Base-by-base conservation (phyloP, 2,888 invertebrate species). In the Cantharis flavilabris region DNA sequence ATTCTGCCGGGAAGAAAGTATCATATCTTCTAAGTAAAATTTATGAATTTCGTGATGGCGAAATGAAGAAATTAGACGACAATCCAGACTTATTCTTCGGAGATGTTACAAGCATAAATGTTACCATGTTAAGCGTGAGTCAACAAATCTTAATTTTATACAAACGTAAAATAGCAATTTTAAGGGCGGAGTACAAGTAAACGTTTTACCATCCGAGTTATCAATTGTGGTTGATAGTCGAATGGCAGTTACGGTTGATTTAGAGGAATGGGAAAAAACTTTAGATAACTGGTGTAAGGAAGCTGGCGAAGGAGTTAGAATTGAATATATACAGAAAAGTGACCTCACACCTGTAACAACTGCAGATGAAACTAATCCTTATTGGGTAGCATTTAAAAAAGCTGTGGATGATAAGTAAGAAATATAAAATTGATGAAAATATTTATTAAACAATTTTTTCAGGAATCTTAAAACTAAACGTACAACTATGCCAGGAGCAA, bases 191-290 rank as follows among this genome's bases (percentile, higher is more conserved):
- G 93, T 97, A 0, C 98, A 98, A 89, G 91, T 93, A 1, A 98
- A 98, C 88, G 97, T 98, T 0, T 92, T 98, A 23, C 98, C 98
- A 1, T 93, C 95, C 67, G 93, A 94, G 84, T 88, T 98, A 79
- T 91, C 91, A 0, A 94, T 92, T 0, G 92, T 93, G 79, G 94
- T 96, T 86, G 96, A 95, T 86, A 89, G 94, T 72, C 92, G 97
- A 70, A 87, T 96, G 26, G 92, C 93, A 0, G 91, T 93, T 1
- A 90, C 91, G 2, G 90, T 92, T 10, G 90, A 93, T 83, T 91
- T 93, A 69, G 88, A 87, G 0, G 88, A 92, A 80, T 92, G 94
- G 85, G 92, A 93, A 83, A 84, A 84, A 30, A 86, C 85, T 10
- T 75, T 88, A 11, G 85, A 87, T 63, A 80, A 82, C 62, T 88